Evolutionary conservation across 2,113 vertebrate species (phyloP), one percentile per base, ranked within the genome.

Genomic region (Oplegnathus fasciatus): DNA sequence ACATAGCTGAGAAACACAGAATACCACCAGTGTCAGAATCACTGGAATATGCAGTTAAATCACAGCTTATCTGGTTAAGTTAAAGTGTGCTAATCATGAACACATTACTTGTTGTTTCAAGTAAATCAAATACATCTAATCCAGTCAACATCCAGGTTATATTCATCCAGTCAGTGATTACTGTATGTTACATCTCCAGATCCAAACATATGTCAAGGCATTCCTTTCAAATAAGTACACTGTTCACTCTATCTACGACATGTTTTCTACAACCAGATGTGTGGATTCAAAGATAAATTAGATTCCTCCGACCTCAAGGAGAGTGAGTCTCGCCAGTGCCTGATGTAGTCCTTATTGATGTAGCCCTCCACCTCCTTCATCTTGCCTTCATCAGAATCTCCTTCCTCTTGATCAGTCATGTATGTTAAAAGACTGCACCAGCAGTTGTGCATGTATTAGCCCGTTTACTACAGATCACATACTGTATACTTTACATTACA

Each of bases 321-420:
- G 9, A 92, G 40, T 20, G 83, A 88, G 28, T 92, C 61, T 2
- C 90, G 84, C 91, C 92, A 94, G 50, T 68, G 69, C 34, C 18
- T 86, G 18, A 95, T 52, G 74, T 85, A 26, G 0, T 94, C 84
- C 54, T 86, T 94, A 86, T 58, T 91, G 13, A 89, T 92, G 70
- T 90, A 78, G 17, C 80, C 86, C 90, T 98, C 97, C 57, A 96
- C 87, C 62, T 94, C 93, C 26, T 88, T 75, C 94, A 97, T 94
- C 83, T 94, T 95, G 46, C 95, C 97, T 30, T n/a, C n/a, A n/a
- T n/a, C n/a, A n/a, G n/a, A n/a, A n/a, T 37, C 34, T 37, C 34
- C 6, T 37, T 37, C 34, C n/a, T n/a, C n/a, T 37, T 57, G 54
- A 26, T 57, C 54, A 57, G 54, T 57, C 54, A n/a, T 57, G 9